Percentiles rank a stretch among this genome's conserved stretches.
These are phyloP conservation scores for Acrobasis consociella DNA, from an alignment of 2,888 invertebrate species.

Conservation along the genomic window DNA sequence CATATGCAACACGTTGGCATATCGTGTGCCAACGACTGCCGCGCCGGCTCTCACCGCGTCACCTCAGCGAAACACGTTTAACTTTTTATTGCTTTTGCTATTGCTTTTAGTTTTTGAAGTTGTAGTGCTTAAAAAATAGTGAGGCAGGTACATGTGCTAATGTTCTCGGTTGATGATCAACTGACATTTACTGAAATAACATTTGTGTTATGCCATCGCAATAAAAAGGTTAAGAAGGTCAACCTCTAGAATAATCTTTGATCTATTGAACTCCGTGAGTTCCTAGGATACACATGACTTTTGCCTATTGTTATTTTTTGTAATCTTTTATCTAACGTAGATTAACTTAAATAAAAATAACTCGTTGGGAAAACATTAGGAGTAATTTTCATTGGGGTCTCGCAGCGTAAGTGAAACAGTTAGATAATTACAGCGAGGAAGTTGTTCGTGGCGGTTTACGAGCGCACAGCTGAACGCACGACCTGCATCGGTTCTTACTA, in stretches of 20 bases:
- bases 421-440: constrained; percentile 63
- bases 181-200: constrained; percentile 3
- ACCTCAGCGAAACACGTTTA: neutral
- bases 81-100: neutral
- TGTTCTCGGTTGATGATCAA: neutral
- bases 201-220: constrained; percentile 1
- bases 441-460: constrained; percentile 64
- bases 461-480: constrained; percentile 41
- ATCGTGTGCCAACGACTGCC: constrained; percentile 42
- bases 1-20: constrained; percentile 35
- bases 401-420: constrained; percentile 38
- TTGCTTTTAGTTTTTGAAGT: constrained; percentile 1
- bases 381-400: neutral
- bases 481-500: constrained; percentile 41
- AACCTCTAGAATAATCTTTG: constrained; percentile 15
- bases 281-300: neutral
- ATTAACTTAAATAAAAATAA: no score
- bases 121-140: neutral
- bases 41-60: constrained; percentile 34
- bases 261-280: neutral
- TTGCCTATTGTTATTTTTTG: neutral
- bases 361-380: no score
- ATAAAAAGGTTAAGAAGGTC: constrained; percentile 10
- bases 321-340: neutral
- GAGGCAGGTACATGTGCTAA: neutral